These are phyloP conservation scores for Drosophila phalerata DNA, from an alignment of 2,888 invertebrate species.

Conservation along the genomic window DNA sequence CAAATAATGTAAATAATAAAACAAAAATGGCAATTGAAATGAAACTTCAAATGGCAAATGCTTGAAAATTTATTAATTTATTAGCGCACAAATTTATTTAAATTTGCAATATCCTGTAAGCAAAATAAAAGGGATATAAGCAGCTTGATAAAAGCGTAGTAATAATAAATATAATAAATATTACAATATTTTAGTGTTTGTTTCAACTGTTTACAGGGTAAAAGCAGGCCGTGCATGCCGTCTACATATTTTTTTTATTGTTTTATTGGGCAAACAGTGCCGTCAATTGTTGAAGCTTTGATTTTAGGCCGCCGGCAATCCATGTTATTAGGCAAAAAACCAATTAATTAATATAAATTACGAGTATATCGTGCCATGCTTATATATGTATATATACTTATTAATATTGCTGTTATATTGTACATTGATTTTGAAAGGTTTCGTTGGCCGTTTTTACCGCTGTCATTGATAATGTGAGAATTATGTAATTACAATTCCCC, in stretches of 20 bases:
- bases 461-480: conserved; percentile 76
- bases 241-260: conserved; percentile 9
- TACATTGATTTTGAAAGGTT: conserved; percentile 47
- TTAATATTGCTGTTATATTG: conserved; percentile 27
- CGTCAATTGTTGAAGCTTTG: conserved; percentile 57
- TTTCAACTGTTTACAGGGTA: not conserved
- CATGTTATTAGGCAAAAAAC: conserved; percentile 41
- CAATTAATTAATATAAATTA: conserved; percentile 80
- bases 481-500: conserved; percentile 73
- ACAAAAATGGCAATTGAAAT: conserved; percentile 45
- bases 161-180: too few relatives aligned
- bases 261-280: conserved; percentile 12
- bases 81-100: conserved; percentile 60
- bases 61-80: conserved; percentile 58
- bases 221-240: not conserved
- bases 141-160: not conserved
- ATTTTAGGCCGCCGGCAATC: conserved; percentile 60
- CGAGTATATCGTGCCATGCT: conserved; percentile 39
- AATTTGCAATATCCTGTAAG: conserved; percentile 1
- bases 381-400: conserved; percentile 19
- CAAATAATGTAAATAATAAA: not conserved
- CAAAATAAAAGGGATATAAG: not conserved
- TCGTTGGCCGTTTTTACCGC: conserved; percentile 15
- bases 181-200: not conserved
- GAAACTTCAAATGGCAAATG: conserved; percentile 30